Evolutionary conservation across 2,797 vertebrate species (phyloP), one percentile per base, ranked within the genome.

Genomic region (Smutsia temminckii): DNA sequence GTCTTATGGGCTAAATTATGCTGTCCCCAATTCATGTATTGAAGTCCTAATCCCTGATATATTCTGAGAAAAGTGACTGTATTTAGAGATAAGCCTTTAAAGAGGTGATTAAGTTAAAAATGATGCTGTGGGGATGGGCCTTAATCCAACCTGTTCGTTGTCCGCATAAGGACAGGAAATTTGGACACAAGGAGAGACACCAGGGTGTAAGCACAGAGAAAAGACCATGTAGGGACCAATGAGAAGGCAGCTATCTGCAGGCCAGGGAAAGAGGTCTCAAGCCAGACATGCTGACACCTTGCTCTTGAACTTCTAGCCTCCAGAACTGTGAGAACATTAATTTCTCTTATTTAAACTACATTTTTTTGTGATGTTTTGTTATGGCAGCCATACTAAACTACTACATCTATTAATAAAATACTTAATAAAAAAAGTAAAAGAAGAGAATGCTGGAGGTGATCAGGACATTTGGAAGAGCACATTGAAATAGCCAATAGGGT

Each of bases 181-280:
- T 53, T 75, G 63, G 32, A 77, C 16, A 49, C 3, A 64, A 7
- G 18, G 27, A 74, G 53, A 34, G 42, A 53, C 4, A 23, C 8
- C 37, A 63, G 61, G 14, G 17, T 7, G 8, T n/a, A n/a, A 61
- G 20, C 16, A 27, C 16, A 83, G 6, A 81, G 29, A 21, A 81
- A 59, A n/a, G 29, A 29, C 3, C 29, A 16, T 0, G 0, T 16
- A 29, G 61, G 37, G 34, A 42, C 17, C 17, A 32, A 9, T 0
- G 1, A 91, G 68, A 89, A 25, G 49, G 51, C 1, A 7, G 17
- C n/a, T 55, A 80, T 37, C 27, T 40, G 9, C 2, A 74, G 51
- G 23, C 51, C 18, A 34, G 46, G 20, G 27, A 72, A 66, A 13
- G 17, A 85, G 37, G 4, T 12, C 32, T 69, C 3, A 53, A 2